Evolutionary conservation across 2,888 invertebrate genomes (phyloP), one percentile per base, ranked within the genome.

Genomic region (Masnerella sp.): DNA sequence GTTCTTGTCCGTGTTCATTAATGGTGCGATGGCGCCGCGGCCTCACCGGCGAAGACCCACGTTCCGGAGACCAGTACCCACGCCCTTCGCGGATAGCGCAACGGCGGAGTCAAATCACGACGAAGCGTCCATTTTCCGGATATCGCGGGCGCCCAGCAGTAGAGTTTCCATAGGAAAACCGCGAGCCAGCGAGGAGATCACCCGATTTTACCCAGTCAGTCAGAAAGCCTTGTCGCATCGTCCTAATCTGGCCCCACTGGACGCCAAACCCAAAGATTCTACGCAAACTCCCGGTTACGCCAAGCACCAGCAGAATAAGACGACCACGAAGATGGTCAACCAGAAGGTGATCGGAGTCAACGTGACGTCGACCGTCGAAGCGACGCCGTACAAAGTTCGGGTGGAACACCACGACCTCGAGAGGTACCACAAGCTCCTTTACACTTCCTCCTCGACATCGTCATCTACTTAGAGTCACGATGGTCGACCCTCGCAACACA

Each of bases 301-400:
- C 3, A 64, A 51, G 11, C 8, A 42, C 2, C 22, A 14, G 0
- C 30, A 38, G 62, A 62, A 58, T 2, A 76, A 70, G 32, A 34
- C 54, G 1, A 5, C 28, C 4, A 8, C 15, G 5, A 78, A 77
- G 34, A 58, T 51, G 45, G 56, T 75, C 17, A 78, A 74, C 18
- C 79, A 84, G 69, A 86, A 88, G 75, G 84, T 81, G 77, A 90
- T 81, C 86, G 90, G 86, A 30, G 90, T 91, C 38, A 89, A 91
- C 80, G 90, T 91, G 61, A 91, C 91, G 4, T 91, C 91, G 5
- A 90, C 91, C 5, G 90, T 91, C 11, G 91, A 90, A 54, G 89
- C 91, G 3, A 90, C 89, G 1, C 89, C 91, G 58, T 89, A 90
- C 61, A 87, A 83, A 67, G 85, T 87, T 38, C 80, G 85, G 22